phyloP scores from a whole-genome alignment of 2,888 invertebrate genomes.

The Oligia strigilis region DNA sequence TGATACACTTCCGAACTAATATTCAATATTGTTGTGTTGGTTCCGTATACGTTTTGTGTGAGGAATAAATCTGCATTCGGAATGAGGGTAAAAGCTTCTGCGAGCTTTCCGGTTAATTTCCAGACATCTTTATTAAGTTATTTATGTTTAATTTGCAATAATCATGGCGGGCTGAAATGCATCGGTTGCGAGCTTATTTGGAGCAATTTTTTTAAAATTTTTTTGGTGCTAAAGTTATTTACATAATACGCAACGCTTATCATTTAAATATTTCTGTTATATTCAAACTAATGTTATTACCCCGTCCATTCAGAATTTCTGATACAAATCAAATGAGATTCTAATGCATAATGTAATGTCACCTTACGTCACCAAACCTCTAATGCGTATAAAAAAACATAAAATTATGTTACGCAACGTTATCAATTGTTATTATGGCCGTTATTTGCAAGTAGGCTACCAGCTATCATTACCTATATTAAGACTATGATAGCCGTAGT shows the following conservation, averaged over 20 bases:
- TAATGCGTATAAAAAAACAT: slow-evolving; percentile 50
- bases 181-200: neutral
- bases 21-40: slow-evolving; percentile 47
- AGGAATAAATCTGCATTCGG: slow-evolving; percentile 43
- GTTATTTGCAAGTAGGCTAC: slow-evolving; percentile 64
- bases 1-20: slow-evolving; percentile 36
- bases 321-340: slow-evolving; percentile 39
- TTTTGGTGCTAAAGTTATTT: neutral
- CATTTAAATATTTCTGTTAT: neutral
- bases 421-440: slow-evolving; percentile 61
- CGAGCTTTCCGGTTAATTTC: slow-evolving; percentile 41
- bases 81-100: slow-evolving; percentile 66
- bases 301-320: slow-evolving; percentile 19
- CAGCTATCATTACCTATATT: slow-evolving; percentile 60
- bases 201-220: neutral
- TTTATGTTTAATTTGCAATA: slow-evolving; percentile 40
- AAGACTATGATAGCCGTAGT: slow-evolving; percentile 47
- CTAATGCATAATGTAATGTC: slow-evolving; percentile 43
- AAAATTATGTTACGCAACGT: slow-evolving; percentile 55
- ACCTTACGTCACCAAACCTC: slow-evolving; percentile 54
- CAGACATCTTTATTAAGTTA: slow-evolving; percentile 50
- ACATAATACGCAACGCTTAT: neutral
- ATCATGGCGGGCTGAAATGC: slow-evolving; percentile 12
- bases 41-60: slow-evolving; percentile 45
- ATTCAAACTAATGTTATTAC: slow-evolving; percentile 38